Base-by-base conservation (phyloP, 30 jellyfish, hydroid and myxozoan species). In the Hydractinia symbiolongicarpus region DNA sequence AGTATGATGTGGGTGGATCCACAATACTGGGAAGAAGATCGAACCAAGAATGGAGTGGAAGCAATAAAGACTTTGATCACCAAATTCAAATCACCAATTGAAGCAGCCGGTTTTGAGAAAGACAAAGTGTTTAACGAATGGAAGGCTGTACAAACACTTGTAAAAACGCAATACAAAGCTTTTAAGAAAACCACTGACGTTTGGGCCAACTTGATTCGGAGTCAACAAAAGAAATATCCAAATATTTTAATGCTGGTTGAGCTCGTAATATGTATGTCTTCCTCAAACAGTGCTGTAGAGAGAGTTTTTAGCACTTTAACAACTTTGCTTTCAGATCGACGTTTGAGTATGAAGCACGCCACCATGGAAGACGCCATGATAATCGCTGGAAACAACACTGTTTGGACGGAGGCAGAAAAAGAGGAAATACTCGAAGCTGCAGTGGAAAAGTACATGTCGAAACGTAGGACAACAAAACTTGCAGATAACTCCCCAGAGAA, bases 281-380 rank as follows among this genome's bases (percentile, higher is more conserved):
- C 79, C n/a, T 68, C 79, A n/a, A 68, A 68, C 55, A 68, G n/a
- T 10, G 79, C 21, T 68, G 86, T 83, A 4, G 90, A 88, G 78
- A 75, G 96, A 30, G 85, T 86, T 7, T 88, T 88, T 72, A 53
- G 90, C 57, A 9, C 51, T 52, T 60, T 83, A 76, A 88, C 88
- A 11, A 77, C 85, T 68, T 6, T 82, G 64, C 82, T 82, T 8
- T 73, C 86, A 21, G 96, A 83, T 83, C 79, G 80, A 10, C 14
- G 78, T 11, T 53, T 74, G 30, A 74, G 79, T 10, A 68, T 30
- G 79, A 68, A 20, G 15, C 79, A 68, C 21, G 56, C 15, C n/a
- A 17, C 58, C 14, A n/a, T 68, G 79, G 79, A 68, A 20, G 79
- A 68, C 79, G n/a, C 53, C 79, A 20, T 68, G 53, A 17, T 68